Base-by-base conservation (phyloP, 1,140 invertebrate species). In the Pararge aegeria region DNA sequence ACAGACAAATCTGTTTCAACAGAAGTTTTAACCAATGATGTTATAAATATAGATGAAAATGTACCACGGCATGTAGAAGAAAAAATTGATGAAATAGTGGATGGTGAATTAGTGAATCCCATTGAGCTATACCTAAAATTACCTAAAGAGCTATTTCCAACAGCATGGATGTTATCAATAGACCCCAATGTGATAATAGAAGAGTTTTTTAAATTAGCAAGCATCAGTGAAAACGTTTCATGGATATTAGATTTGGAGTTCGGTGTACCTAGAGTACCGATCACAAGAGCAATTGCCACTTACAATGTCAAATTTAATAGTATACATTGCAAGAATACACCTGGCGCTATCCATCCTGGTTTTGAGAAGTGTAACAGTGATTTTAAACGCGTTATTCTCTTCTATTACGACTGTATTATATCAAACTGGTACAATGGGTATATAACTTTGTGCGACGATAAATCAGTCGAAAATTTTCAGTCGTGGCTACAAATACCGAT, bases 171-270 rank as follows among this genome's bases (percentile, higher is more conserved):
- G 60, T 29, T 76, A 1, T 7, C 55, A 21, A 19, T 84, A 2
- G 73, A 87, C 60, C 79, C 83, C 5, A 87, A 87, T 75, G 51
- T 66, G 5, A 59, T 87, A 4, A 83, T 87, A 64, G 79, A 87
- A 68, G 75, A 73, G 18, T 78, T 85, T 52, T 87, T 82, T 52
- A 75, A 76, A 66, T 16, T 80, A 19, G n/a, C 44, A 4, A 69
- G 73, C 59, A 38, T 80, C 21, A 24, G 49, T 18, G 63, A 70
- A 44, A 73, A 82, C 61, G 46, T 55, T 9, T 48, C 66, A 24
- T 85, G 81, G 80, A 66, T 87, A 16, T 61, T 83, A 42, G 82
- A 87, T 70, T 61, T 87, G 16, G 84, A 85, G 58, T 80, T 80
- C 38, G 82, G 82, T 38, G 55, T 80, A 16, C 75, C 76, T 6